Percentiles rank a stretch among this genome's conserved stretches.
Evolutionary conservation across 2,888 invertebrate genomes (phyloP).

Genomic region (Tribolium freemani): DNA sequence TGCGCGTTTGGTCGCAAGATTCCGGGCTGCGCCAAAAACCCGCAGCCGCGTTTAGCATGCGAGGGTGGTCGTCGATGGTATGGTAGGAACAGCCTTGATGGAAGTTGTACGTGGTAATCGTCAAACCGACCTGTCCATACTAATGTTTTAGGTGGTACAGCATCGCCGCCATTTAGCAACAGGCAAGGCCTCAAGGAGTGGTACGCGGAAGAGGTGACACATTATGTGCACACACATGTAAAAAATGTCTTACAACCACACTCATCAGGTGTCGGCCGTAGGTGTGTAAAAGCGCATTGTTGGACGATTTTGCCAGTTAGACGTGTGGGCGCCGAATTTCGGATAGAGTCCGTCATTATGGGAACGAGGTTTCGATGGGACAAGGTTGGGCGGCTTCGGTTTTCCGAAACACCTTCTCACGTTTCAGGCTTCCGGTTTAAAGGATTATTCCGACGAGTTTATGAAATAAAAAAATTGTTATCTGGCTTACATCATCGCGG

Average conservation of each 20-base stretch:
- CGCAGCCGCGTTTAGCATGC: constrained; percentile 20
- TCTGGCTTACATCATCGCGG: constrained; percentile 49
- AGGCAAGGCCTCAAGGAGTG: constrained; percentile 46
- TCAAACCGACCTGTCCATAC: constrained; percentile 38
- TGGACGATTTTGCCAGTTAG: neutral
- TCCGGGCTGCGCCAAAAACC: neutral
- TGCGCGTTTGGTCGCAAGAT: neutral
- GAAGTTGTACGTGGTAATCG: constrained; percentile 36
- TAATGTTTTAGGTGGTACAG: constrained; percentile 41
- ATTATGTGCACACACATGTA: constrained; percentile 11
- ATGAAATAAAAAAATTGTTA: constrained; percentile 42
- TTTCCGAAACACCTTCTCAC: constrained; percentile 52
- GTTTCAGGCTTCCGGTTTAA: constrained; percentile 57
- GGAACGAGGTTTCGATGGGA: neutral
- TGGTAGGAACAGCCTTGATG: constrained; percentile 41
- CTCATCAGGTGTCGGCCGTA: constrained; percentile 8
- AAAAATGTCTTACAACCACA: constrained; percentile 14
- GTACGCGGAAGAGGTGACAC: constrained; percentile 45
- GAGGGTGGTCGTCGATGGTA: constrained; percentile 29
- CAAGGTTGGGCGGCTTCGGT: constrained; percentile 2
- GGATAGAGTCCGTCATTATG: neutral
- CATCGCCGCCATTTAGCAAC: constrained; percentile 20
- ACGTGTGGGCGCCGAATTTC: neutral
- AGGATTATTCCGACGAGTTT: constrained; percentile 52
- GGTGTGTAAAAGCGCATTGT: constrained; percentile 10